Conservation (phyloP, 2,797 vertebrate genomes). For the Tenualosa ilisha region DNA sequence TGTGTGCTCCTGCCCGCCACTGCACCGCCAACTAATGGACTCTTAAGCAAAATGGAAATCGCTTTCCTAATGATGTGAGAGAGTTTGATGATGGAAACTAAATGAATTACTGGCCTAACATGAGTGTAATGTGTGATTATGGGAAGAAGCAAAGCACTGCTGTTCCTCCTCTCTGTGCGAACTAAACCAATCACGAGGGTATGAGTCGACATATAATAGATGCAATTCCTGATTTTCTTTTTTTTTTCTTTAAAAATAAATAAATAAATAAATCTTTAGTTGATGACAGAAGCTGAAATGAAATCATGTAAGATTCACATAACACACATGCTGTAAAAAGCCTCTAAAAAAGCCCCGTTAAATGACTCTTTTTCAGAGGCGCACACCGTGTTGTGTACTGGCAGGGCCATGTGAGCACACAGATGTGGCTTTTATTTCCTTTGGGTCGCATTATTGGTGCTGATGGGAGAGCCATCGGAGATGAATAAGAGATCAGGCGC, state of each 20-base stretch:
- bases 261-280: neutral
- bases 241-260: neutral
- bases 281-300: neutral
- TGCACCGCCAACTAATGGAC: constrained; percentile 75
- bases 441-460: neutral
- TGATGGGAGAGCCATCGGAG: neutral
- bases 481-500: neutral
- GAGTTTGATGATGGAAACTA: constrained; percentile 74
- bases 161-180: neutral
- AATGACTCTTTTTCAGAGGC: too few species aligned
- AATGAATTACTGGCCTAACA: constrained; percentile 74
- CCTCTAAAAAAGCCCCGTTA: too few species aligned
- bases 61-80: constrained; percentile 77
- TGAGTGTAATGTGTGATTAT: constrained; percentile 73
- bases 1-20: constrained; percentile 57
- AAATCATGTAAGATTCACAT: neutral
- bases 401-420: neutral
- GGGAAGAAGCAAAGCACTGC: constrained; percentile 59
- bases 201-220: neutral
- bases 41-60: constrained; percentile 75
- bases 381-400: too few species aligned
- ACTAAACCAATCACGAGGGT: neutral
- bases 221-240: neutral
- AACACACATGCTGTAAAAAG: neutral
- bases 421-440: neutral